These are phyloP conservation scores for Kuschelorhynchus macadamiae DNA, from an alignment of 2,888 invertebrate species.

Conservation along the genomic window DNA sequence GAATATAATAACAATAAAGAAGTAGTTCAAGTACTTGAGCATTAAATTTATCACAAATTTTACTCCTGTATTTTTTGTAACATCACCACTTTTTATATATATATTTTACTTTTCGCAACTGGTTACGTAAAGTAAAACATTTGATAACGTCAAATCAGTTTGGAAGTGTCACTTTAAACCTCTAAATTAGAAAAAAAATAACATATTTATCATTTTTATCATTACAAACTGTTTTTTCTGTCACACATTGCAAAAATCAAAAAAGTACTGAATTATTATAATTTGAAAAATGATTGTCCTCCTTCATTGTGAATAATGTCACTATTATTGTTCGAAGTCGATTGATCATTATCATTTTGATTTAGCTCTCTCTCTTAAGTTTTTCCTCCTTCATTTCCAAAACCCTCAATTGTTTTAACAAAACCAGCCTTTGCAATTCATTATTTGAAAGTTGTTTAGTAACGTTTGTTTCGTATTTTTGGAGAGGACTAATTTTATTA, in stretches of 20 bases:
- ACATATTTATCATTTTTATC: neutral
- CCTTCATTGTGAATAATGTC: neutral
- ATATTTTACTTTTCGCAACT: too few relatives aligned
- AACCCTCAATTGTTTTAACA: neutral
- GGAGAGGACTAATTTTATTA: neutral
- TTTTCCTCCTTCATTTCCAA: constrained; percentile 1
- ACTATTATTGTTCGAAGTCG: neutral
- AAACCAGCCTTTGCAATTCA: neutral
- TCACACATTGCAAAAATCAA: too few relatives aligned
- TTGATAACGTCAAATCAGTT: too few relatives aligned
- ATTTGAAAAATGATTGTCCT: neutral
- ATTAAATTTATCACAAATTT: too few relatives aligned
- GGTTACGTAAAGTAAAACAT: too few relatives aligned
- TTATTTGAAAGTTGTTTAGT: constrained; percentile 1
- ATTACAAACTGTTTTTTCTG: too few relatives aligned
- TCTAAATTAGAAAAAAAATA: neutral
- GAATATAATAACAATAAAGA: too few relatives aligned
- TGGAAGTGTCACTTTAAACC: too few relatives aligned
- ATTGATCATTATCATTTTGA: neutral
- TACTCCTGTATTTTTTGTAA: too few relatives aligned
- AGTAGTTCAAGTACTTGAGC: too few relatives aligned
- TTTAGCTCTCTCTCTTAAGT: neutral
- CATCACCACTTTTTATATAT: too few relatives aligned
- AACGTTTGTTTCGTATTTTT: neutral
- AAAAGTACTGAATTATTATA: neutral